Percentiles rank a stretch among this genome's conserved stretches.
Conservation (phyloP, 2,797 vertebrate species). For the Crotalus adamanteus region DNA sequence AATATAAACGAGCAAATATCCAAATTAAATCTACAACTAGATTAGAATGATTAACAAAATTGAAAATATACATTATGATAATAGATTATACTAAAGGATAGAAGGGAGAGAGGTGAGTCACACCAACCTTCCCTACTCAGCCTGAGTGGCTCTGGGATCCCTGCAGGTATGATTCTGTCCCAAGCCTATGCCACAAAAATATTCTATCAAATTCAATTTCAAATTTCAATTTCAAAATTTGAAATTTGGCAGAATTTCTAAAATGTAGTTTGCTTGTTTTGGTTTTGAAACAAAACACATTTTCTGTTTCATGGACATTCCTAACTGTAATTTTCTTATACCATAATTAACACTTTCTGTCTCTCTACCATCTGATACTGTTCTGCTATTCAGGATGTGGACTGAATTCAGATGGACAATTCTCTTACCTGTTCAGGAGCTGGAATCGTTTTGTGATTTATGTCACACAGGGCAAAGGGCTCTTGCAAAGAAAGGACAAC, state of each 20-base stretch:
- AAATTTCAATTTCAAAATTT: not conserved
- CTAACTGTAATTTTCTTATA: not conserved
- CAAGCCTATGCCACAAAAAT: not conserved
- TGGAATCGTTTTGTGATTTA: constrained; percentile 22
- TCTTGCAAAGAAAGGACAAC: constrained; percentile 68
- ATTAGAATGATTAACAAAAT: not conserved
- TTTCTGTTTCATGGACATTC: not conserved
- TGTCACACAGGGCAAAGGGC: constrained; percentile 78
- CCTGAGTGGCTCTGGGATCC: not conserved
- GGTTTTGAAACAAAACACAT: not conserved
- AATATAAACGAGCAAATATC: too few relatives aligned
- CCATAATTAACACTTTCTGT: not conserved
- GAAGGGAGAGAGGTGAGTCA: not conserved
- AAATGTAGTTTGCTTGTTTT: not conserved
- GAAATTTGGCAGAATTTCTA: not conserved
- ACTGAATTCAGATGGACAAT: not conserved
- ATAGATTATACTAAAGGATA: not conserved
- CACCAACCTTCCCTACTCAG: not conserved
- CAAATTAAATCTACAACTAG: too few relatives aligned
- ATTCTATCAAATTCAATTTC: not conserved
- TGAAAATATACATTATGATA: not conserved
- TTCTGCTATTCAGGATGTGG: not conserved
- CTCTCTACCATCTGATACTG: not conserved
- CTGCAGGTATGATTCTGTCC: not conserved
- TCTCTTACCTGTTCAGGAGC: constrained; percentile 51